Evolutionary conservation across 2,888 invertebrate genomes (phyloP).

Genomic region (Cyclophora punctaria): DNA sequence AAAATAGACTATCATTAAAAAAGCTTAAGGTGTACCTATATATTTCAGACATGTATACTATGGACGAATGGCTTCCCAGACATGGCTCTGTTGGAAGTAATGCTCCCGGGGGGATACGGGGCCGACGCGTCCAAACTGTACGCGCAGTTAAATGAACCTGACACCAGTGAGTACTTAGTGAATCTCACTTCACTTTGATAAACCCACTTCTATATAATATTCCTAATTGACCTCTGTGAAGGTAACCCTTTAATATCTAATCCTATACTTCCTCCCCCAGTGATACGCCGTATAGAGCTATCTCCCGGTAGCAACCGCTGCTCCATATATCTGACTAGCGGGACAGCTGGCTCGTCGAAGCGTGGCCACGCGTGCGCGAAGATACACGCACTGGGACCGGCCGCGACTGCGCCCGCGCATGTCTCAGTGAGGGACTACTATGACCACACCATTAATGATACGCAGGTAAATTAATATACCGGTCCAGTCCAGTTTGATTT

Average conservation of each 20-base stretch:
- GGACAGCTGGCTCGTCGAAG: constrained; percentile 2
- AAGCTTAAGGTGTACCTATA: background rate
- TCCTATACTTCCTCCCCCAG: constrained; percentile 21
- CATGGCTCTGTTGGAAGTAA: constrained; percentile 77
- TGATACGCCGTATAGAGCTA: constrained; percentile 60
- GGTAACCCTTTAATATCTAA: too few relatives aligned
- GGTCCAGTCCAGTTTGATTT: too few relatives aligned
- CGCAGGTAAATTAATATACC: constrained; percentile 50
- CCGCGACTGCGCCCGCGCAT: constrained; percentile 63
- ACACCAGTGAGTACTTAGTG: constrained; percentile 44
- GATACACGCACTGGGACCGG: constrained; percentile 51
- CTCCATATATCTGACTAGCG: constrained; percentile 44
- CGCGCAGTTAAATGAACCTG: constrained; percentile 56
- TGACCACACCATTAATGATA: constrained; percentile 68
- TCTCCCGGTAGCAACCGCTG: constrained; percentile 35
- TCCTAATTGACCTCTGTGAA: too few relatives aligned
- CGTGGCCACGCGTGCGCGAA: constrained; percentile 39
- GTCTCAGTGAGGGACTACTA: constrained; percentile 79
- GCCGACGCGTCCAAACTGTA: constrained; percentile 76
- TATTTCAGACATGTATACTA: constrained; percentile 46
- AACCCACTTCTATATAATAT: too few relatives aligned
- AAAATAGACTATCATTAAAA: background rate
- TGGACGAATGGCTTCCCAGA: constrained; percentile 57
- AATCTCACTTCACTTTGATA: background rate
- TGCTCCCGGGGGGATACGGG: constrained; percentile 78